Base-by-base conservation (phyloP, 1,140 invertebrate species). In the Alviniconcha marisindica region DNA sequence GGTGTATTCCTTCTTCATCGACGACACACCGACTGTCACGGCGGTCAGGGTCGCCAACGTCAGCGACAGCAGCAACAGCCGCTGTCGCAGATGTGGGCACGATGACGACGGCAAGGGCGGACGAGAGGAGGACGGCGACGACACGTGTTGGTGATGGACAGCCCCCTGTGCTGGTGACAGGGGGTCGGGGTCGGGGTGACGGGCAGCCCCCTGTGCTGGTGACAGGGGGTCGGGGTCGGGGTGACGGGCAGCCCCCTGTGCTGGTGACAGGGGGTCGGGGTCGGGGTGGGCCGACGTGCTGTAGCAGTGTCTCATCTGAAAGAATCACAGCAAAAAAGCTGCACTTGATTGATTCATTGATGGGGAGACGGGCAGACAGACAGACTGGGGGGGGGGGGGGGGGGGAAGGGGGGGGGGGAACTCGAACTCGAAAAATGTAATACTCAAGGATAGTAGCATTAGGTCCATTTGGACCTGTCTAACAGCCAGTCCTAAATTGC, bases 11-110 rank as follows among this genome's bases (percentile, higher is more conserved):
- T n/a, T 40, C 33, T 80, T 66, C 60, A 44, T 18, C 0, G 78
- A 80, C 2, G 78, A 66, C 78, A 80, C 40, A n/a, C 78, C 78
- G n/a, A 80, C 78, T 7, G 56, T 28, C 54, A 63, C 78, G 12
- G 78, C 78, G 1, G 78, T 66, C 7, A 80, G 33, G 12, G 78
- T 28, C 33, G 60, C 78, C 56, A 80, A 21, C 56, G 42, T 31
- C 54, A 80, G 24, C 36, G 78, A 80, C 78, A 63, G 18, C 36
- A 80, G 21, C 36, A 80, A 38, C 60, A 80, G 4, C 28, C 77
- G 51, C 51, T 18, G 1, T 21, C 60, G 60, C 51, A 66, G 36
- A 21, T 60, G 31, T 33, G 36, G 28, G 69, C 78, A 80, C 28
- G 60, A 80, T 28, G 38, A 63, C 28, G 40, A 80, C 36, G 78